Base-by-base conservation (phyloP, 64 coral and sea anemone species). In the Hydrozoanthus tunicans region DNA sequence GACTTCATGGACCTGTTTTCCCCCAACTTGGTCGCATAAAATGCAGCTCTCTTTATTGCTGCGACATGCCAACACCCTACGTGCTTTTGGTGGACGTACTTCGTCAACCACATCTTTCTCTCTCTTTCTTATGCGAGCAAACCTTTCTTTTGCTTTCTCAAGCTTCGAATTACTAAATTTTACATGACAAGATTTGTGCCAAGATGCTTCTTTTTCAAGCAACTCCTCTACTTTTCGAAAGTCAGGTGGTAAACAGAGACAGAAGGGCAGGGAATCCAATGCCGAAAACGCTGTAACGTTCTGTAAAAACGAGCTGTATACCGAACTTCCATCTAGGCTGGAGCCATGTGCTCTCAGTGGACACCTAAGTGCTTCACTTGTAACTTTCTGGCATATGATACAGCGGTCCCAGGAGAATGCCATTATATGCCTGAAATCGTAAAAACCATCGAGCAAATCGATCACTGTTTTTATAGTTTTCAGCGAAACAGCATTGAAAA, bases 1-100 rank as follows among this genome's bases (percentile, higher is more conserved):
- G 56, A 91, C 93, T 78, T 91, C 81, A 9, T 91, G 82, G 14
- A 91, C 15, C 17, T 81, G 93, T 12, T 59, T 32, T 24, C 80
- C 72, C 9, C n/a, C 10, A 77, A 6, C 1, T 12, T 81, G 64
- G 65, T 75, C 20, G 20, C 20, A 20, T 20, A 20, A 20, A 20
- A 20, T 20, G 20, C 20, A 20, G 20, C 20, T 20, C 20, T 20
- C 82, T 88, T 94, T 94, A 52, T 57, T 62, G 83, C 32, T 43
- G 32, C 20, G 20, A 20, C 20, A 20, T 20, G 20, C 20, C 20
- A 20, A 20, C 20, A 20, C 20, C 20, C 20, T 20, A 20, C 20
- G 20, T 20, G 20, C 20, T 20, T 20, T 20, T 20, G 20, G 20
- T 20, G 20, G 20, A 20, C 20, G 20, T 20, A 20, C 20, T 20